These are phyloP conservation scores for Conistra vaccinii DNA, from an alignment of 2,888 invertebrate species.

Conservation along the genomic window DNA sequence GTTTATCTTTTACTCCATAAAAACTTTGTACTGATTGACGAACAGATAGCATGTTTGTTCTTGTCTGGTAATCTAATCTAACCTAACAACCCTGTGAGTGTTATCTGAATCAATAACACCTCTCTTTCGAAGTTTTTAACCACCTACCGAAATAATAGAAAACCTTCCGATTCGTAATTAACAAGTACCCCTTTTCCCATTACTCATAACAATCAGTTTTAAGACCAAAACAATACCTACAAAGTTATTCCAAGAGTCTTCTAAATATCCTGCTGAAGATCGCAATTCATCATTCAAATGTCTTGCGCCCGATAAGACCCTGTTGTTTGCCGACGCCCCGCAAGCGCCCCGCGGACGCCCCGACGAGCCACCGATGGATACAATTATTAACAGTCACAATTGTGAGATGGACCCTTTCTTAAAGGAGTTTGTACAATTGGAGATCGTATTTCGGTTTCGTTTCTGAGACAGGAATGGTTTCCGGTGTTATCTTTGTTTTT, in stretches of 20 bases:
- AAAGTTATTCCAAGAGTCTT: constrained; percentile 55
- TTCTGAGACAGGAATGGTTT: constrained; percentile 3
- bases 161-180: constrained; percentile 12
- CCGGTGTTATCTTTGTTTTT: not conserved
- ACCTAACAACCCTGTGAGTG: not conserved
- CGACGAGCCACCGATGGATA: constrained; percentile 42
- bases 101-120: not conserved
- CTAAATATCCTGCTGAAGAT: constrained; percentile 45
- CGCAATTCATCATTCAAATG: constrained; percentile 64
- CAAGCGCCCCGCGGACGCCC: constrained; percentile 2
- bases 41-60: not conserved
- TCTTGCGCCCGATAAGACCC: constrained; percentile 61
- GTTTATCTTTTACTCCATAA: too few species aligned
- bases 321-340: constrained; percentile 46
- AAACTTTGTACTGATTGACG: too few species aligned
- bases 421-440: constrained; percentile 58
- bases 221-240: constrained; percentile 46
- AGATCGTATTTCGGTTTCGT: constrained; percentile 26
- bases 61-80: not conserved
- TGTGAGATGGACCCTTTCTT: constrained; percentile 50
- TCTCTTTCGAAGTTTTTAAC: not conserved
- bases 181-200: constrained; percentile 8
- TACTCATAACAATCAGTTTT: constrained; percentile 38
- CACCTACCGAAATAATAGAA: not conserved
- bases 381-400: constrained; percentile 61